Percentiles rank a stretch among this genome's conserved stretches.
Conservation (phyloP, 2,113 vertebrate species). For the Numenius arquata region DNA sequence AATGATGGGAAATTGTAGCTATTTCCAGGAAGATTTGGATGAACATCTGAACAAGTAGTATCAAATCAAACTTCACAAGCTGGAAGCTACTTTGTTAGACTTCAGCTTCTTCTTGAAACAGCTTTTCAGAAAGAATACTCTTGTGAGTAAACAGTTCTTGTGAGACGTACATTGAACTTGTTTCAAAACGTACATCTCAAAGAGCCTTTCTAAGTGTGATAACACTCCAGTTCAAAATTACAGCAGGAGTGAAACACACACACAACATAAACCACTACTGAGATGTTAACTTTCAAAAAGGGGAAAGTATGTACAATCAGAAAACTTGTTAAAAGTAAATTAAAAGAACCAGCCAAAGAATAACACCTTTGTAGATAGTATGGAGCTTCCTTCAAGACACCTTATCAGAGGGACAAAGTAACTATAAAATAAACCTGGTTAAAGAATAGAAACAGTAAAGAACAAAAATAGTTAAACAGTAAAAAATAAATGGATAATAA, state of each 20-base stretch:
- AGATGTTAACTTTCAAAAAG: background rate
- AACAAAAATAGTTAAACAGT: background rate
- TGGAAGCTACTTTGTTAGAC: background rate
- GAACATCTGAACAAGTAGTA: background rate
- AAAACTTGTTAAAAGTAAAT: background rate
- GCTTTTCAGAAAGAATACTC: background rate
- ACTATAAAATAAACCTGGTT: background rate
- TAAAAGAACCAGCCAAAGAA: background rate
- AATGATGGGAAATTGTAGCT: background rate
- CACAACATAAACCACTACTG: background rate
- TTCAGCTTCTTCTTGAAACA: background rate
- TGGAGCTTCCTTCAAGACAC: background rate
- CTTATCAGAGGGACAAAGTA: background rate
- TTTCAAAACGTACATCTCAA: background rate
- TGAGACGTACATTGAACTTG: background rate
- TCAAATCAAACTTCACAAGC: background rate
- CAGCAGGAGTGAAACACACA: background rate
- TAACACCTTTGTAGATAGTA: background rate
- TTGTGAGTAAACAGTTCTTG: background rate
- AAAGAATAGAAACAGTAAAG: background rate
- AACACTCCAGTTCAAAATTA: background rate
- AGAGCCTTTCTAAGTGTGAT: background rate
- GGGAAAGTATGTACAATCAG: background rate
- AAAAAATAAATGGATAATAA: background rate
- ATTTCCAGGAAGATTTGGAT: background rate